Evolutionary conservation across 1,140 invertebrate species (phyloP).

Genomic region (Stegodyphus mimosarum): DNA sequence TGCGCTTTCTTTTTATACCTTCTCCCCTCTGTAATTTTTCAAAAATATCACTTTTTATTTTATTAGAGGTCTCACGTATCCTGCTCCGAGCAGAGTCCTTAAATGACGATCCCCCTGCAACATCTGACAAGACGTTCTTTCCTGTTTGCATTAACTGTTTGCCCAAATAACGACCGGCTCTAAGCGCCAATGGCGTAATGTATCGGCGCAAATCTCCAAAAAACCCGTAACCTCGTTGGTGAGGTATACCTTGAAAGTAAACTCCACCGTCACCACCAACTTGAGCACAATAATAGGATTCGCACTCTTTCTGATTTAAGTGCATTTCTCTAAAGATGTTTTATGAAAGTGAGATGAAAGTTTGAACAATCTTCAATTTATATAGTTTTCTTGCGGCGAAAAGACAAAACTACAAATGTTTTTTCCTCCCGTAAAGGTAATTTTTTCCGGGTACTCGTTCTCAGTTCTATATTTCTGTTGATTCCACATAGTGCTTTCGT

Average conservation of each 20-base stretch:
- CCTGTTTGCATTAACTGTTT: conserved; percentile 5
- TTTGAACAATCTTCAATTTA: not conserved
- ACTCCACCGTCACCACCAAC: not conserved
- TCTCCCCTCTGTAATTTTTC: not conserved
- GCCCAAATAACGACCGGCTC: not conserved
- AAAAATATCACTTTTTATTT: conserved; percentile 3
- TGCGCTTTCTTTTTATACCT: conserved; percentile 12
- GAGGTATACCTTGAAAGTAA: not conserved
- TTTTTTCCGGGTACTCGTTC: not conserved
- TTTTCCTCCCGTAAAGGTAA: not conserved
- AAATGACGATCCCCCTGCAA: not conserved
- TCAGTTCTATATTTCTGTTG: not conserved
- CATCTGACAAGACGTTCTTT: not conserved
- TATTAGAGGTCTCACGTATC: not conserved
- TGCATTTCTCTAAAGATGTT: not conserved
- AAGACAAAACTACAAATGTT: not conserved
- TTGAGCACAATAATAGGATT: not conserved
- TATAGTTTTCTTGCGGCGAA: not conserved
- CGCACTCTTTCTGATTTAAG: conserved; percentile 3
- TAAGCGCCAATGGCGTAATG: not conserved
- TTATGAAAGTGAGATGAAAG: not conserved
- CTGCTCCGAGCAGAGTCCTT: not conserved
- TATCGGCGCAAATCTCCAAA: conserved; percentile 1
- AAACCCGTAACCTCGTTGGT: not conserved
- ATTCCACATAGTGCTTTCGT: not conserved